Conservation (phyloP, 2,797 vertebrate genomes). For the Karalla daura region DNA sequence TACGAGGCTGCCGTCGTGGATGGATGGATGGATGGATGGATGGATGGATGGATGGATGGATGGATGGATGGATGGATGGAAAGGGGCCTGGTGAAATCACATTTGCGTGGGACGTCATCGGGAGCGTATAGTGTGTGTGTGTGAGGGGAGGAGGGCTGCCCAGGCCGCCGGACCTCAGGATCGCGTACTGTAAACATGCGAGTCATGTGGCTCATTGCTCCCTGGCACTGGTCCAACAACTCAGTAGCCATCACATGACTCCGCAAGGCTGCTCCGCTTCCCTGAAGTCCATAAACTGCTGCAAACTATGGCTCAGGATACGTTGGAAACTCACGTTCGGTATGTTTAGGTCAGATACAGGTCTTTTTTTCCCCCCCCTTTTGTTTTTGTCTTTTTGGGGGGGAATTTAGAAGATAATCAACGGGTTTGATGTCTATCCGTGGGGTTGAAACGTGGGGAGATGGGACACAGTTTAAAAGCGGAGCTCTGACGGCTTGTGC, state of each 20-base stretch:
- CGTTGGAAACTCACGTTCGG: neutral
- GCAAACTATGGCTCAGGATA: neutral
- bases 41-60: too few relatives aligned
- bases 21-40: too few relatives aligned
- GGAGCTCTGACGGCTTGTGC: too few relatives aligned
- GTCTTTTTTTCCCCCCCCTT: too few relatives aligned
- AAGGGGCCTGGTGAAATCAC: neutral
- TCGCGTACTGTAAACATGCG: neutral
- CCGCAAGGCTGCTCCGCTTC: slow-evolving; percentile 34
- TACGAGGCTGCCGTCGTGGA: too few relatives aligned
- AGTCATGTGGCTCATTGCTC: slow-evolving; percentile 32
- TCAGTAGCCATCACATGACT: slow-evolving; percentile 63
- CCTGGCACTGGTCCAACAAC: slow-evolving; percentile 22
- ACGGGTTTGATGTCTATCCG: too few relatives aligned
- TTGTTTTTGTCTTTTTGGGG: too few relatives aligned
- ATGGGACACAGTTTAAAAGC: too few relatives aligned
- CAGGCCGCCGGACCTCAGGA: neutral
- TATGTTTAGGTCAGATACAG: neutral
- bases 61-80: too few relatives aligned
- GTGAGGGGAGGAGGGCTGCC: neutral
- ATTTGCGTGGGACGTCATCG: neutral
- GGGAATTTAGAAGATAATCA: too few relatives aligned
- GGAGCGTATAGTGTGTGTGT: too few relatives aligned
- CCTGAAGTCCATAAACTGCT: neutral
- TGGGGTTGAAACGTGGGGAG: too few relatives aligned